Evolutionary conservation across 2,888 invertebrate genomes (phyloP), one percentile per base, ranked within the genome.

Genomic region (Heterodera filipjevi): DNA sequence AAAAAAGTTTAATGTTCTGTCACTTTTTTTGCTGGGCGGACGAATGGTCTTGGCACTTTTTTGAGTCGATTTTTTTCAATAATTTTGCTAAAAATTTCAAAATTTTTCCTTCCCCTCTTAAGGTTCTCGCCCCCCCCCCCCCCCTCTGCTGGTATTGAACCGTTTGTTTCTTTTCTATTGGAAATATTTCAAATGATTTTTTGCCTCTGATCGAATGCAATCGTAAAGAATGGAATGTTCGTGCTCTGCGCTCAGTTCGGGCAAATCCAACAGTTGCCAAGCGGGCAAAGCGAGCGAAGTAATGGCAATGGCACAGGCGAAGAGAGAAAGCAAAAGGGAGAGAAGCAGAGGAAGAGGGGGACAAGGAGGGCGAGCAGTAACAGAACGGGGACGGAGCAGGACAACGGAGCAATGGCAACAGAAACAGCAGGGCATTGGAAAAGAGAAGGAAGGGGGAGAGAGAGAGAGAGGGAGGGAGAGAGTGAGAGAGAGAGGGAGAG

Each of bases 221-320:
- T 83, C 84, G 71, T 79, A 83, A 71, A 85, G 85, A 27, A 83
- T 80, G 49, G 85, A 83, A 75, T 83, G 84, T 53, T 83, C 85
- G 53, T 83, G 84, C 53, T 79, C 44, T 27, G 85, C 73, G 73
- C 76, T 82, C 68, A 82, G 76, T 75, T 83, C 84, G 70, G 68
- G 33, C 64, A 82, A 46, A 14, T 22, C 46, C 68, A 75, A 19
- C 27, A 83, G 79, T 81, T 82, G 82, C 82, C 82, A 82, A 27
- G 77, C 78, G 12, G 84, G 84, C 59, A 82, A 71, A 32, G 80
- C 79, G n/a, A 84, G 70, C 16, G 81, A 59, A 32, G 82, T 53
- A n/a, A 75, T 77, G 33, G 78, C 59, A 19, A 82, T 64, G 27
- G 84, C 44, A 74, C 84, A 84, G 1, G 84, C 82, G 68, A 82